Conservation (phyloP, 2,888 invertebrate species). For the Lamproptera curius region DNA sequence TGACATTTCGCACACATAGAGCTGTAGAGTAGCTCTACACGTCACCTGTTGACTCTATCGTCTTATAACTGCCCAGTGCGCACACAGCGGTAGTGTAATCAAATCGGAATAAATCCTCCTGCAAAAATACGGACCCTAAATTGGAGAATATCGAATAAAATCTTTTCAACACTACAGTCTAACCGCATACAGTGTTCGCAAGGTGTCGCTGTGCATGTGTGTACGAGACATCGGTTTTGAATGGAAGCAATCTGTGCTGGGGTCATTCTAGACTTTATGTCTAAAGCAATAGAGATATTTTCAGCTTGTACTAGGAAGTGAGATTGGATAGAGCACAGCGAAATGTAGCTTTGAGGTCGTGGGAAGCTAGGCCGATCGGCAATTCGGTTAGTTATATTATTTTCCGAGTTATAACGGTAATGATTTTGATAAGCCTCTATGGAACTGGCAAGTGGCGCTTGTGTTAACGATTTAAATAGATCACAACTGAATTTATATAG, state of each 20-base stretch:
- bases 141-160: slow-evolving; percentile 23
- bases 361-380: slow-evolving; percentile 59
- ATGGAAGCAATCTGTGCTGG: slow-evolving; percentile 47
- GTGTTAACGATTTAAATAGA: no score
- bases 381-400: slow-evolving; percentile 65
- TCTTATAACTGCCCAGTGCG: slow-evolving; percentile 70
- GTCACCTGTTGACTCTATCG: slow-evolving; percentile 68
- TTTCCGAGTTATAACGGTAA: slow-evolving; percentile 60
- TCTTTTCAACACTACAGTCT: slow-evolving; percentile 38
- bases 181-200: slow-evolving; percentile 37
- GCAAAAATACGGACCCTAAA: slow-evolving; percentile 25
- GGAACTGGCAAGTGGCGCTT: slow-evolving; percentile 20
- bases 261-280: slow-evolving; percentile 38
- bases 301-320: slow-evolving; percentile 64
- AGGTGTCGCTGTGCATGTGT: slow-evolving; percentile 60
- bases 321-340: slow-evolving; percentile 69
- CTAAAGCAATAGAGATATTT: slow-evolving; percentile 35
- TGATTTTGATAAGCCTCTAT: slow-evolving; percentile 57
- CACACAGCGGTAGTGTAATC: slow-evolving; percentile 37
- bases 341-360: slow-evolving; percentile 71
- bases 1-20: slow-evolving; percentile 60
- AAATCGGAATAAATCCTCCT: slow-evolving; percentile 35
- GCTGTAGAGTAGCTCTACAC: slow-evolving; percentile 43
- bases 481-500: no score
- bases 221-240: slow-evolving; percentile 59